A percentile compares a stretch with the other conserved stretches of the same genome.
Evolutionary conservation across 1,140 invertebrate genomes (phyloP).

Genomic region (Melanaphis sacchari): DNA sequence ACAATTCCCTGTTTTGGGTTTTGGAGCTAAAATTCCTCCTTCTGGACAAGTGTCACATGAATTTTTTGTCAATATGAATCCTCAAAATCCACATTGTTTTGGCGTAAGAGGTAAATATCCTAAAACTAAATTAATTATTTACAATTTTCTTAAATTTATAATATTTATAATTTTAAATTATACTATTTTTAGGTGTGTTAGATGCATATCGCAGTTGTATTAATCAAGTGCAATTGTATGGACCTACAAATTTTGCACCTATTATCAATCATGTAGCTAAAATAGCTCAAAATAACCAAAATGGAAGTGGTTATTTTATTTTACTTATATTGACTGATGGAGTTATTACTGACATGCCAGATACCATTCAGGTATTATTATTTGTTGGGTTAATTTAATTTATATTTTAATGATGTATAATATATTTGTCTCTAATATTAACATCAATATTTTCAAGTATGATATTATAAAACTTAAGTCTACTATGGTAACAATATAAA

Average conservation of each 20-base stretch:
- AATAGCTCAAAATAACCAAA: conserved; percentile 65
- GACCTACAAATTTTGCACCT: conserved; percentile 74
- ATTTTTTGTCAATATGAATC: conserved; percentile 70
- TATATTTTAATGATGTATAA: not conserved
- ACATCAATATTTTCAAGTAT: not conserved
- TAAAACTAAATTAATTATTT: not conserved
- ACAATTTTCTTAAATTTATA: not conserved
- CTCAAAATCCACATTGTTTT: conserved; percentile 69
- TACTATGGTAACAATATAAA: not conserved
- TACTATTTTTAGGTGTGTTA: conserved; percentile 61
- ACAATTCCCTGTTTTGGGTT: conserved; percentile 69
- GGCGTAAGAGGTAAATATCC: conserved; percentile 62
- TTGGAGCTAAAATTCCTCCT: conserved; percentile 68
- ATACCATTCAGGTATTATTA: conserved; percentile 67
- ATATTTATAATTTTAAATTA: not conserved
- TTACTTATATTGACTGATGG: conserved; percentile 76
- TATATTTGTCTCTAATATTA: not conserved
- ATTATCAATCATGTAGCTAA: conserved; percentile 70
- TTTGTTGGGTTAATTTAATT: not conserved
- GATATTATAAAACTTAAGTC: not conserved
- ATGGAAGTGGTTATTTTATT: conserved; percentile 71
- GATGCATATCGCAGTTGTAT: conserved; percentile 65
- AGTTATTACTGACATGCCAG: conserved; percentile 72
- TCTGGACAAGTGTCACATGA: conserved; percentile 68
- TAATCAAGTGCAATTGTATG: conserved; percentile 69